A percentile compares a stretch with the other conserved stretches of the same genome.
These are phyloP conservation scores for Scaptomyza flava DNA, from an alignment of 2,888 invertebrate genomes.

Conservation along the genomic window DNA sequence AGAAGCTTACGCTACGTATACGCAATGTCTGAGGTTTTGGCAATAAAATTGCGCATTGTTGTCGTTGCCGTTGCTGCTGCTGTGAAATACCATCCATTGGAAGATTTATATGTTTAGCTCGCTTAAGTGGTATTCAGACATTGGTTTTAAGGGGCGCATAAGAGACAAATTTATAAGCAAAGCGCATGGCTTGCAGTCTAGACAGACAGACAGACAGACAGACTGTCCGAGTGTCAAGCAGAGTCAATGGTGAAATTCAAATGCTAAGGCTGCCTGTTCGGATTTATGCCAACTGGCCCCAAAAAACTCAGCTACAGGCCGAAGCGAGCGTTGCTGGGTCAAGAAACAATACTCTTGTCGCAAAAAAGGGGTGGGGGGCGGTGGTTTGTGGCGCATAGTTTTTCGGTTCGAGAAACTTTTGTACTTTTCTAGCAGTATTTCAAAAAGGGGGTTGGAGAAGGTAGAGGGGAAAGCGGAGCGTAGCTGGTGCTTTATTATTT, in stretches of 20 bases:
- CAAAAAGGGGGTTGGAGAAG: not conserved
- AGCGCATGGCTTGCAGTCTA: slow-evolving; percentile 59
- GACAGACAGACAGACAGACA: slow-evolving; percentile 55
- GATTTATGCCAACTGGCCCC: slow-evolving; percentile 64
- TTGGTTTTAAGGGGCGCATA: slow-evolving; percentile 68
- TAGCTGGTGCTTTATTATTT: slow-evolving; percentile 48
- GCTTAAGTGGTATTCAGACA: slow-evolving; percentile 77
- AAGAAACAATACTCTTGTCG: slow-evolving; percentile 40
- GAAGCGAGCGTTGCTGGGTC: slow-evolving; percentile 41
- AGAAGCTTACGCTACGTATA: slow-evolving; percentile 70
- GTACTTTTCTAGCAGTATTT: slow-evolving; percentile 64
- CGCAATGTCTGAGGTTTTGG: slow-evolving; percentile 75
- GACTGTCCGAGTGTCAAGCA: slow-evolving; percentile 7
- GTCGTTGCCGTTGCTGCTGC: slow-evolving; percentile 42
- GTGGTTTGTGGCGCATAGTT: slow-evolving; percentile 52
- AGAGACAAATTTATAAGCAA: slow-evolving; percentile 73
- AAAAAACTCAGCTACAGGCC: slow-evolving; percentile 16
- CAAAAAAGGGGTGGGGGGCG: not conserved
- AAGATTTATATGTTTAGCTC: slow-evolving; percentile 76
- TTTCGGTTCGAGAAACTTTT: slow-evolving; percentile 58
- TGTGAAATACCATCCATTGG: slow-evolving; percentile 69
- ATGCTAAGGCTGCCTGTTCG: slow-evolving; percentile 46
- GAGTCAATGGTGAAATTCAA: slow-evolving; percentile 66
- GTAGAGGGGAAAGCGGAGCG: not conserved
- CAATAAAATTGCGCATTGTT: slow-evolving; percentile 75